A percentile compares a stretch with the other conserved stretches of the same genome.
These are phyloP conservation scores for Antrozous pallidus DNA, from an alignment of 2,797 vertebrate species.

Conservation along the genomic window DNA sequence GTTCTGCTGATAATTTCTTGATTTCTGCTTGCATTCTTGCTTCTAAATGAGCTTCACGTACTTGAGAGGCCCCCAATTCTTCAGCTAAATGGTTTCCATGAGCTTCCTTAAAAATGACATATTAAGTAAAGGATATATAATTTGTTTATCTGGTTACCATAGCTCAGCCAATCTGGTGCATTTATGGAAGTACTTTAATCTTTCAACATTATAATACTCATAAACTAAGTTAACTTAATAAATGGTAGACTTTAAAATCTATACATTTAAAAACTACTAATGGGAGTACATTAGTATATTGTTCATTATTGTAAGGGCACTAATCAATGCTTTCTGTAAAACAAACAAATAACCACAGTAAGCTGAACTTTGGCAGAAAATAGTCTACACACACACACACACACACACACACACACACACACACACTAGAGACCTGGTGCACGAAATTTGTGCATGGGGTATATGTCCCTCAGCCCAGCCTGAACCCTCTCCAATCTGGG, in stretches of 20 bases:
- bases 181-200: slow-evolving; percentile 9
- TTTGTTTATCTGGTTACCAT: slow-evolving; percentile 1
- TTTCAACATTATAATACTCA: slow-evolving; percentile 14
- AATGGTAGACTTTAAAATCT: slow-evolving; percentile 27
- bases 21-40: slow-evolving; percentile 80
- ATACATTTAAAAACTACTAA: slow-evolving; percentile 38
- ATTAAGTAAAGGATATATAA: slow-evolving; percentile 35
- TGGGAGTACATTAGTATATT: neutral
- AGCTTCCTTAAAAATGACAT: slow-evolving; percentile 80
- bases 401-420: no score
- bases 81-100: slow-evolving; percentile 81
- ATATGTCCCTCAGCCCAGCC: no score
- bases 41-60: slow-evolving; percentile 82
- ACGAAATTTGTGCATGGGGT: no score
- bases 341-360: slow-evolving; percentile 27
- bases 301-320: neutral
- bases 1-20: slow-evolving; percentile 82
- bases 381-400: neutral
- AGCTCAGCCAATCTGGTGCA: neutral
- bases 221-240: slow-evolving; percentile 22
- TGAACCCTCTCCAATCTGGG: no score
- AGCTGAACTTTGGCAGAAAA: neutral
- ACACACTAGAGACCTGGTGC: no score
- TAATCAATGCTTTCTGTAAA: slow-evolving; percentile 35
- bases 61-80: slow-evolving; percentile 84